phyloP scores from a whole-genome alignment of 2,113 vertebrate species.

The Dipodomys spectabilis region DNA sequence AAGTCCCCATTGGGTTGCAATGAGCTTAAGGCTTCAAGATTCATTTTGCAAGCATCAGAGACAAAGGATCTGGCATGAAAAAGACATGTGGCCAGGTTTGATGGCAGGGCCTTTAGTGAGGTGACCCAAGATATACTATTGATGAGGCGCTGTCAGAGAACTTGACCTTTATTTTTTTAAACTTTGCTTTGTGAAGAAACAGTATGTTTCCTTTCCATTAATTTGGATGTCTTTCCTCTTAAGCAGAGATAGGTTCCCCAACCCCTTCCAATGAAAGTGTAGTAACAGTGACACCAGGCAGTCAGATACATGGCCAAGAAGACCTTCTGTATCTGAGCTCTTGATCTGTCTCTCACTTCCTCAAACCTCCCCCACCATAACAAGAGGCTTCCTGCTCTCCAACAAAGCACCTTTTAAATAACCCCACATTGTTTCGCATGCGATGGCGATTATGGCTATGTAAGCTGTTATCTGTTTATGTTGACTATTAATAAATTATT shows the following conservation, averaged over 20 bases:
- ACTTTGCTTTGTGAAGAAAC: not conserved
- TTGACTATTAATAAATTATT: constrained; percentile 83
- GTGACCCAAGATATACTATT: not conserved
- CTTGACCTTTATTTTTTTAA: not conserved
- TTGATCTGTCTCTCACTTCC: not conserved
- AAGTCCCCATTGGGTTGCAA: not conserved
- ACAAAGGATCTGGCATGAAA: not conserved
- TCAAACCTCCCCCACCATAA: not conserved
- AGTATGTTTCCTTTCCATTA: not conserved
- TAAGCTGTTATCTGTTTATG: constrained; percentile 79
- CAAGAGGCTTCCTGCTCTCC: not conserved
- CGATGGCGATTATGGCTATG: constrained; percentile 56
- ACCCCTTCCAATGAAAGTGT: not conserved
- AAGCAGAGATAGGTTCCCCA: not conserved
- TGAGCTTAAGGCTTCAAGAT: not conserved
- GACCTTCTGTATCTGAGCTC: not conserved
- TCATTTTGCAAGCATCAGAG: not conserved
- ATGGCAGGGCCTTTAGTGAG: not conserved
- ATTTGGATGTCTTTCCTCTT: not conserved
- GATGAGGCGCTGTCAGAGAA: not conserved
- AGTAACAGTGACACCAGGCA: not conserved
- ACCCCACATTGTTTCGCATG: constrained; percentile 64
- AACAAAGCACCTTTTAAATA: constrained; percentile 51
- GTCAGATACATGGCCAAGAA: not conserved
- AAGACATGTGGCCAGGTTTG: not conserved